These are phyloP conservation scores for Noturus placidus DNA, from an alignment of 2,113 vertebrate genomes.

Conservation along the genomic window DNA sequence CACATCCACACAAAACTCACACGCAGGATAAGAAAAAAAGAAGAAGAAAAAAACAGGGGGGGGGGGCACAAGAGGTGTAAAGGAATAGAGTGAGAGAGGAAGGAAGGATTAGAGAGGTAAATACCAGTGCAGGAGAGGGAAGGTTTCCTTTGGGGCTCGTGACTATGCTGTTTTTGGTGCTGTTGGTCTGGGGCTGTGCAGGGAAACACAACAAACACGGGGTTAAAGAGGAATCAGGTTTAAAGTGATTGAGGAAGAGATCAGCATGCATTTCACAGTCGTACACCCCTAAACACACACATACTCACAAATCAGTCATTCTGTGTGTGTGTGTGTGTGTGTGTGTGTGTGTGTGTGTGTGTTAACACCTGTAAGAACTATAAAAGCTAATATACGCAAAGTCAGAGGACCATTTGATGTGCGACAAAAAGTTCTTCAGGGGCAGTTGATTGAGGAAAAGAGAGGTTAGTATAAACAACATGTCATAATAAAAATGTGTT, in stretches of 20 bases:
- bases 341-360: not conserved
- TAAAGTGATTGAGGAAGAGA: slow-evolving; percentile 25
- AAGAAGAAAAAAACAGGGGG: slow-evolving; percentile 26
- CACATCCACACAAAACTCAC: slow-evolving; percentile 29
- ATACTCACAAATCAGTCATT: not conserved
- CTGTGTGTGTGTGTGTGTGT: not conserved
- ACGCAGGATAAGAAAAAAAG: not conserved
- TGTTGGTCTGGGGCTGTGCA: slow-evolving; percentile 92
- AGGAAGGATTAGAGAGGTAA: slow-evolving; percentile 65
- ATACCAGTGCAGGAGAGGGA: slow-evolving; percentile 92
- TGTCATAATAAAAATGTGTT: slow-evolving; percentile 24
- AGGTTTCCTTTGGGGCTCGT: slow-evolving; percentile 94
- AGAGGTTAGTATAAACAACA: slow-evolving; percentile 18
- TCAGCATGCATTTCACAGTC: slow-evolving; percentile 24
- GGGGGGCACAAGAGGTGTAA: not conserved
- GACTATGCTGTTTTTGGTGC: slow-evolving; percentile 93
- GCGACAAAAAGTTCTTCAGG: not conserved
- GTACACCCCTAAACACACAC: not conserved
- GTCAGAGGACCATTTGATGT: not conserved
- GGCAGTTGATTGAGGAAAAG: not conserved
- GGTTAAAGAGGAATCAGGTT: slow-evolving; percentile 41
- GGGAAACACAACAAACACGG: slow-evolving; percentile 56
- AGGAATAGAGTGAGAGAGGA: slow-evolving; percentile 32
- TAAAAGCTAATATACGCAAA: not conserved
- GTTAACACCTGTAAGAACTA: not conserved